Percentiles rank a stretch among this genome's conserved stretches.
Conservation (phyloP, 2,888 invertebrate genomes). For the Stenolophus ochropezus region DNA sequence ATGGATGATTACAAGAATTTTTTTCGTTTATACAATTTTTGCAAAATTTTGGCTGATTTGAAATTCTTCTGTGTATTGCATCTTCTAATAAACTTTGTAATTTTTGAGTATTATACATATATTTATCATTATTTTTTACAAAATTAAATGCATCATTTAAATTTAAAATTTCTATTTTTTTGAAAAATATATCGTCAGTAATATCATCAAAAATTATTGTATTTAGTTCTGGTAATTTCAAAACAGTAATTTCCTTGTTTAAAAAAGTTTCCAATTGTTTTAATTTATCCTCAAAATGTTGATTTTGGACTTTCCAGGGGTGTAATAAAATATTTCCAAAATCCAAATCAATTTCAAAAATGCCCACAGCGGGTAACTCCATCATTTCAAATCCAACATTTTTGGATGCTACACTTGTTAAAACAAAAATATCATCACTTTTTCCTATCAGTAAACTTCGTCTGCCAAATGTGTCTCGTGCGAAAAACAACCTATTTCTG, state of each 20-base stretch:
- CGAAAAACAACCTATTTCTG: slow-evolving; percentile 82
- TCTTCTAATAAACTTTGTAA: slow-evolving; percentile 75
- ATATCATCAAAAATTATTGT: slow-evolving; percentile 64
- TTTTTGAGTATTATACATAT: slow-evolving; percentile 71
- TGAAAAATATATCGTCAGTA: slow-evolving; percentile 2
- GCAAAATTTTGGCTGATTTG: slow-evolving; percentile 79
- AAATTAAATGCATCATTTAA: slow-evolving; percentile 69
- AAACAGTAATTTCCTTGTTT: slow-evolving; percentile 50
- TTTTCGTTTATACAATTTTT: slow-evolving; percentile 74
- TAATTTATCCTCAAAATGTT: slow-evolving; percentile 69
- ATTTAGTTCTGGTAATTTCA: background rate
- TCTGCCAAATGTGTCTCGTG: slow-evolving; percentile 89
- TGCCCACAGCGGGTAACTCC: slow-evolving; percentile 80
- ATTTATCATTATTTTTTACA: slow-evolving; percentile 67
- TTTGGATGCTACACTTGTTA: slow-evolving; percentile 78
- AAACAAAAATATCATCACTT: slow-evolving; percentile 70
- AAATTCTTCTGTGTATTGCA: slow-evolving; percentile 78
- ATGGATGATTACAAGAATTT: slow-evolving; percentile 70
- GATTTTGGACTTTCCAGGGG: slow-evolving; percentile 71
- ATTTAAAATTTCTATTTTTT: slow-evolving; percentile 61
- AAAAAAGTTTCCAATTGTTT: slow-evolving; percentile 69
- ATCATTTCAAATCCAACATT: slow-evolving; percentile 73
- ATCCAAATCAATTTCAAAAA: slow-evolving; percentile 75
- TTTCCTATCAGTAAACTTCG: slow-evolving; percentile 85
- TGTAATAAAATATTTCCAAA: slow-evolving; percentile 71